These are phyloP conservation scores for Pogonomyrmex barbatus DNA, from an alignment of 1,140 invertebrate species.

Conservation along the genomic window DNA sequence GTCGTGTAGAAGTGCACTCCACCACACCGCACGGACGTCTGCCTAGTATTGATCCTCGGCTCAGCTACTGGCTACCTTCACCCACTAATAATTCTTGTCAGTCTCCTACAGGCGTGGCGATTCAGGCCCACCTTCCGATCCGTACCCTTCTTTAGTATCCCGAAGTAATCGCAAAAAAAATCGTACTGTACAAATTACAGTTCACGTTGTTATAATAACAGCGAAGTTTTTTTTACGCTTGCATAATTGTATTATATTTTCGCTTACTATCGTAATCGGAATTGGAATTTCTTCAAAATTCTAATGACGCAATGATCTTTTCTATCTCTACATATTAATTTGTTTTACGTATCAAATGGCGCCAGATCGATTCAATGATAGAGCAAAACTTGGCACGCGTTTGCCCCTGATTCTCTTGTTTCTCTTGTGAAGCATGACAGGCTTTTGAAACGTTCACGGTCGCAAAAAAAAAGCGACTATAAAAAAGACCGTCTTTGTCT, in stretches of 20 bases:
- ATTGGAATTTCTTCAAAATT: neutral
- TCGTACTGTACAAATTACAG: neutral
- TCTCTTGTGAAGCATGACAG: constrained; percentile 31
- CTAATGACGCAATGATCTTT: neutral
- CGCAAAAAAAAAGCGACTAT: constrained; percentile 19
- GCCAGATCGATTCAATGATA: constrained; percentile 38
- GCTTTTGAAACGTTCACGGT: constrained; percentile 45
- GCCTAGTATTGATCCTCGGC: constrained; percentile 85
- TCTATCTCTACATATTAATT: too few species aligned
- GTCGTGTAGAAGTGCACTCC: constrained; percentile 84
- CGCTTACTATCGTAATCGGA: neutral
- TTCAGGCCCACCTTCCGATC: constrained; percentile 68
- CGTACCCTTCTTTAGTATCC: constrained; percentile 11
- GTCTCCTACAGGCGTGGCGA: constrained; percentile 84
- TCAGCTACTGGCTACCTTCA: constrained; percentile 86
- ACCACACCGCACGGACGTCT: constrained; percentile 83
- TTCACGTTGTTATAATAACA: neutral
- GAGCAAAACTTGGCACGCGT: constrained; percentile 41
- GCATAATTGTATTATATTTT: neutral
- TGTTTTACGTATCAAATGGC: neutral
- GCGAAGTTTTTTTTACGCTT: neutral
- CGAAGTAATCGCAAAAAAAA: constrained; percentile 29
- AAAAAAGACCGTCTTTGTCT: constrained; percentile 20
- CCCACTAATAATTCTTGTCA: constrained; percentile 87
- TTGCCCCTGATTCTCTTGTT: constrained; percentile 14